Evolutionary conservation across 2,113 vertebrate genomes (phyloP).

Genomic region (Pelusios castaneus): DNA sequence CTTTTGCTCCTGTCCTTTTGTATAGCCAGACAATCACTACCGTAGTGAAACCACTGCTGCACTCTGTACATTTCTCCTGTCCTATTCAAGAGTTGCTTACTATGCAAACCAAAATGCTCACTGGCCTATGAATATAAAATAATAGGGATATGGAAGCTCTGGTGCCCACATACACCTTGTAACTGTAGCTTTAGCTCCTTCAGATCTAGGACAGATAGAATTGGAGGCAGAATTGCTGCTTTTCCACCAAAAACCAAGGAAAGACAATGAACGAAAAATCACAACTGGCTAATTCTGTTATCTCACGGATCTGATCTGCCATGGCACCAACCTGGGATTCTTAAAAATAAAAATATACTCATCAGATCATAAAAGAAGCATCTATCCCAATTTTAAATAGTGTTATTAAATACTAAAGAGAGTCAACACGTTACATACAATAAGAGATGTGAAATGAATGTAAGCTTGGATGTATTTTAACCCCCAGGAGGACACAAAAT

Average conservation of each 20-base stretch:
- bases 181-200: not conserved
- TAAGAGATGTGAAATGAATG: not conserved
- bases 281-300: not conserved
- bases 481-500: not conserved
- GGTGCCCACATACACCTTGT: not conserved
- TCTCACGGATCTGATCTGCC: not conserved
- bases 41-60: not conserved
- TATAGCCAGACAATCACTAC: not conserved
- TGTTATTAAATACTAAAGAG: not conserved
- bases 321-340: not conserved
- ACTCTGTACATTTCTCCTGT: fast-evolving
- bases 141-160: not conserved
- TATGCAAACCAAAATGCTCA: not conserved
- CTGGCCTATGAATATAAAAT: not conserved
- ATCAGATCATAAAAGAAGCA: not conserved
- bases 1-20: not conserved
- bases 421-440: not conserved
- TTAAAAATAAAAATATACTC: not conserved
- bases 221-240: not conserved
- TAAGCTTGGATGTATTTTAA: not conserved
- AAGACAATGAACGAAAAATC: not conserved
- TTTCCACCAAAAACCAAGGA: not conserved
- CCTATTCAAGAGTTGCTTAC: not conserved
- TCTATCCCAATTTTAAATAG: not conserved
- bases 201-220: not conserved